Percentiles rank a stretch among this genome's conserved stretches.
phyloP scores from a whole-genome alignment of 2,113 vertebrate species.

The Sturnira hondurensis region DNA sequence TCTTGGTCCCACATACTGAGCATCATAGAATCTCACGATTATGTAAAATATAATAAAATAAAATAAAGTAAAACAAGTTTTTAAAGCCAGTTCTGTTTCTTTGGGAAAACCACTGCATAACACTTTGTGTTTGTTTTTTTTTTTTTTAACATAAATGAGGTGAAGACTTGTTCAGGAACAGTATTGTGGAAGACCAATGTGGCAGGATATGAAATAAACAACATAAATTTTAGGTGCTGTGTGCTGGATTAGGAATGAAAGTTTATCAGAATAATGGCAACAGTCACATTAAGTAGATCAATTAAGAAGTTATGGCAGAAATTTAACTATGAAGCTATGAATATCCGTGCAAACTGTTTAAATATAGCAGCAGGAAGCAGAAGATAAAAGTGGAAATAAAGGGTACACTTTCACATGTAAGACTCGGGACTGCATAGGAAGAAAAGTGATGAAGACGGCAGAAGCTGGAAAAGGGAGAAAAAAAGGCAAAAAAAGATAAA shows the following conservation, averaged over 20 bases:
- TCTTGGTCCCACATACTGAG: not conserved
- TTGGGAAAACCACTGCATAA: not conserved
- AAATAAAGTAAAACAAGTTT: not conserved
- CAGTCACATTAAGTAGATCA: not conserved
- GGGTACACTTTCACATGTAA: not conserved
- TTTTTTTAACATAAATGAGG: no score
- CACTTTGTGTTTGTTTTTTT: not conserved
- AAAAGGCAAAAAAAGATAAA: not conserved
- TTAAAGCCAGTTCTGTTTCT: not conserved
- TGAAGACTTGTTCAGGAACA: not conserved
- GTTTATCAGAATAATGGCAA: not conserved
- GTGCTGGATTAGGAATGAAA: not conserved
- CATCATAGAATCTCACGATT: not conserved
- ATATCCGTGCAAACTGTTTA: not conserved
- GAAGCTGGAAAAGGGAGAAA: not conserved
- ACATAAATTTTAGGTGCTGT: not conserved
- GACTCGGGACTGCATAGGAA: not conserved
- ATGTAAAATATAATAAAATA: not conserved
- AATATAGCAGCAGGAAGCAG: not conserved
- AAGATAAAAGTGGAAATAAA: not conserved
- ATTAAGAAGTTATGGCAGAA: not conserved
- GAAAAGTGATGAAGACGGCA: not conserved
- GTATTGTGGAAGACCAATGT: not conserved
- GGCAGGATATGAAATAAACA: not conserved
- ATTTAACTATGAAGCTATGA: conserved; percentile 15